phyloP scores from a whole-genome alignment of 2,113 vertebrate genomes.

The Coryphaenoides rupestris region DNA sequence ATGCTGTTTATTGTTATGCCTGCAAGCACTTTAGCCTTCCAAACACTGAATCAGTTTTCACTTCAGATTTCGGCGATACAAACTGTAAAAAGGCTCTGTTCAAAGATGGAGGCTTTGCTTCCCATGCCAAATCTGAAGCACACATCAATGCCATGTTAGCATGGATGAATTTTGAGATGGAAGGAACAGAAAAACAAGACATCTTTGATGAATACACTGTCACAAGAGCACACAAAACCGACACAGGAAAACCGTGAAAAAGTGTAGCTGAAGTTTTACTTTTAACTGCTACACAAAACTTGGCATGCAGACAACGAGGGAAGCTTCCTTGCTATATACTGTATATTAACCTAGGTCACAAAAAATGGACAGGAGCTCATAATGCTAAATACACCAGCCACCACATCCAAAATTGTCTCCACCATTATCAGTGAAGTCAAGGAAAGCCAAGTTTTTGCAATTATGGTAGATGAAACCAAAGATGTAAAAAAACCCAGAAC shows the following conservation, averaged over 20 bases:
- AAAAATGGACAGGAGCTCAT: neutral
- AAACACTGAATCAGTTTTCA: neutral
- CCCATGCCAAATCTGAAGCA: neutral
- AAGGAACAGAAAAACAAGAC: neutral
- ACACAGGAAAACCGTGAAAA: neutral
- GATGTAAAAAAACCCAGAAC: too few species aligned
- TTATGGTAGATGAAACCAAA: too few species aligned
- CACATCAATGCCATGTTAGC: neutral
- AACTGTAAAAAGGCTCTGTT: conserved; percentile 1
- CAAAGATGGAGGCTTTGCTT: neutral
- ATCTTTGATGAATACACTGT: too few species aligned
- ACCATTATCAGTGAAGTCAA: too few species aligned
- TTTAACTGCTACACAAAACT: neutral
- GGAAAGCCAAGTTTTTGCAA: too few species aligned
- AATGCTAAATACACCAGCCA: neutral
- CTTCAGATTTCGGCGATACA: neutral
- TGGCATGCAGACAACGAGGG: too few species aligned
- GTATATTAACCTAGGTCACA: too few species aligned
- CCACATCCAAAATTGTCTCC: too few species aligned
- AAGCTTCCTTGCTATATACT: too few species aligned
- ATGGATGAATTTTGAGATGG: too few species aligned
- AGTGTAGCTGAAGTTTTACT: neutral
- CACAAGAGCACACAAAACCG: too few species aligned
- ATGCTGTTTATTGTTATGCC: neutral
- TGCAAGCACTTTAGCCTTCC: conserved; percentile 5